These are phyloP conservation scores for Mythimna lalbum DNA, from an alignment of 2,888 invertebrate genomes.

Conservation along the genomic window DNA sequence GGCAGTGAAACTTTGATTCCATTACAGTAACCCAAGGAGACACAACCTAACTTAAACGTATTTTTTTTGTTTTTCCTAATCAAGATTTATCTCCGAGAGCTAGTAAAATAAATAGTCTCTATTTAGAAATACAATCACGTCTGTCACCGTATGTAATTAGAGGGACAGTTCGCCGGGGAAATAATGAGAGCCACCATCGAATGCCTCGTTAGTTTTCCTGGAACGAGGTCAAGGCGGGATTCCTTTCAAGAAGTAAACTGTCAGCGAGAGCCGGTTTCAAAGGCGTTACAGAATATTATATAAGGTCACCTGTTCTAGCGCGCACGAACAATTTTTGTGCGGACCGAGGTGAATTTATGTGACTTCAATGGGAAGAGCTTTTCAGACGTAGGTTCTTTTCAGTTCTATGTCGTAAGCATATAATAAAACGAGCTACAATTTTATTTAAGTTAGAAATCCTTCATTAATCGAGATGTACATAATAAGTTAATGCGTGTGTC, in stretches of 20 bases:
- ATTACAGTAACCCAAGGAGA: conserved; percentile 7
- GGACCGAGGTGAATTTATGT: conserved; percentile 34
- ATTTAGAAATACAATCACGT: conserved; percentile 76
- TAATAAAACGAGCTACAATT: conserved; percentile 5
- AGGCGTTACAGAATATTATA: conserved; percentile 60
- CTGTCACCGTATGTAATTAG: conserved; percentile 76
- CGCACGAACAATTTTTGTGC: conserved; percentile 47
- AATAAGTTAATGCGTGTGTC: conserved; percentile 37
- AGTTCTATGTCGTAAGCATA: conserved; percentile 11
- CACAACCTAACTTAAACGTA: background rate
- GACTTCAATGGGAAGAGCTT: conserved; percentile 29
- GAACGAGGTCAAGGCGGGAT: conserved; percentile 75
- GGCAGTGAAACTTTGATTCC: conserved; percentile 37
- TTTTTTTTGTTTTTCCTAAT: conserved; percentile 43
- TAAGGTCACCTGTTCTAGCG: conserved; percentile 43
- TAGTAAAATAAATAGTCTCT: conserved; percentile 54
- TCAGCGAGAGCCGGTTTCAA: conserved; percentile 56
- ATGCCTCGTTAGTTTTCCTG: conserved; percentile 77
- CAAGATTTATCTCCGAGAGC: conserved; percentile 38
- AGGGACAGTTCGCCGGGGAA: conserved; percentile 75
- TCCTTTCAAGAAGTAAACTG: conserved; percentile 64
- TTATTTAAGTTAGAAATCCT: background rate
- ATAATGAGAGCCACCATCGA: conserved; percentile 79
- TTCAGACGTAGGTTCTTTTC: conserved; percentile 32
- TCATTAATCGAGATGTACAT: conserved; percentile 6